Percentiles rank a stretch among this genome's conserved stretches.
These are phyloP conservation scores for Peromyscus maniculatus DNA, from an alignment of 2,113 vertebrate genomes.

Conservation along the genomic window DNA sequence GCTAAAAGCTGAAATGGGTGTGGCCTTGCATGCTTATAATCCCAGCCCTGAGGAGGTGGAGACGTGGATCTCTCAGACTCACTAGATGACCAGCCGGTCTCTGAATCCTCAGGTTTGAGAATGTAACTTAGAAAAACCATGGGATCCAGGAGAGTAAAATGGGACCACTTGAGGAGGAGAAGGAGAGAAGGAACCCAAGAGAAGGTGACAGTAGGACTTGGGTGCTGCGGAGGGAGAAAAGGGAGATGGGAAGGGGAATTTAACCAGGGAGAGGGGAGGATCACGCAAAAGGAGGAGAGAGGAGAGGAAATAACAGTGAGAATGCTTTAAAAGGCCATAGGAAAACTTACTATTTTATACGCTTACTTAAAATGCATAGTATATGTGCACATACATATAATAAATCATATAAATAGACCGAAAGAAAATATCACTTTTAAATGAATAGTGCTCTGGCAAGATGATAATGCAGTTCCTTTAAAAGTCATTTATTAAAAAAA, in stretches of 20 bases:
- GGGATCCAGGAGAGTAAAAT: not conserved
- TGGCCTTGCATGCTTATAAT: not conserved
- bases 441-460: not conserved
- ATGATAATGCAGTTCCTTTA: not conserved
- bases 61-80: not conserved
- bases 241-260: not conserved
- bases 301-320: not conserved
- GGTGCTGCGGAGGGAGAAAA: not conserved
- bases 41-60: not conserved
- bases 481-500: constrained; percentile 13
- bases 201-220: too few species aligned
- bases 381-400: not conserved
- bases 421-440: constrained; percentile 13
- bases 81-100: not conserved
- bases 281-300: too few species aligned
- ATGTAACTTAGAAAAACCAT: not conserved
- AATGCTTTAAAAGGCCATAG: not conserved
- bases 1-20: not conserved
- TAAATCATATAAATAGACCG: not conserved
- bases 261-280: not conserved
- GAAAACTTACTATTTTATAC: not conserved
- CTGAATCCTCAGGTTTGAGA: not conserved
- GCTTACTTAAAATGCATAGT: not conserved
- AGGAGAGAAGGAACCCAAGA: not conserved
- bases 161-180: not conserved